phyloP scores from a whole-genome alignment of 2,113 vertebrate genomes.

The Clarias magur region DNA sequence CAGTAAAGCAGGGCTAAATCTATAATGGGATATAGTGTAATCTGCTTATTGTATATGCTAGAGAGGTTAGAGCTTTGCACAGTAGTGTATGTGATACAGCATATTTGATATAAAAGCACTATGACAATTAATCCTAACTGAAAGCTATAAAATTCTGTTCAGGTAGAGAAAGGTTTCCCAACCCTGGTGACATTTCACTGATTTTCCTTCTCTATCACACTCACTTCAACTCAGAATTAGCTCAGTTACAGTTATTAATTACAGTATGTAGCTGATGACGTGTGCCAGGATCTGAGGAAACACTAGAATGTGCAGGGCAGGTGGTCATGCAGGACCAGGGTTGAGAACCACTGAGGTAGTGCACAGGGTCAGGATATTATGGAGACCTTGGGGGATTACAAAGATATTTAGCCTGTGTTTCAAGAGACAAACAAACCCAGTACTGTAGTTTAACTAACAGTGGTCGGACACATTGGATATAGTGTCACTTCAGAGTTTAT shows the following conservation, averaged over 20 bases:
- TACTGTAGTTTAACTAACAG: constrained; percentile 1
- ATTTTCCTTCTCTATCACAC: no score
- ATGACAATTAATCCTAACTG: background rate
- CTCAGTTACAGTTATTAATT: no score
- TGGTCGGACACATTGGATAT: background rate
- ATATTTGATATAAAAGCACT: background rate
- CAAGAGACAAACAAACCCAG: background rate
- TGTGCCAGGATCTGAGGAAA: no score
- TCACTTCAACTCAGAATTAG: no score
- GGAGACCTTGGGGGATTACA: background rate
- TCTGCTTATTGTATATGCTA: background rate
- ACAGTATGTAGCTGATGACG: no score
- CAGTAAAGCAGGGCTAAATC: background rate
- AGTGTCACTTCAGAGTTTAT: background rate
- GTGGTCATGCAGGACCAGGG: no score
- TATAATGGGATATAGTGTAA: background rate
- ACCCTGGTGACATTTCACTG: no score
- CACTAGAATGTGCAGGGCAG: no score
- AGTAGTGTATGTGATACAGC: background rate
- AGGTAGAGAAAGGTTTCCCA: background rate
- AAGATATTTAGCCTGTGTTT: background rate
- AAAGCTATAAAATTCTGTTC: background rate
- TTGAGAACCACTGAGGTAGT: background rate
- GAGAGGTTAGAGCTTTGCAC: background rate
- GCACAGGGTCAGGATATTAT: background rate